Conservation (phyloP, 2,797 vertebrate species). For the Pelochelys cantorii region DNA sequence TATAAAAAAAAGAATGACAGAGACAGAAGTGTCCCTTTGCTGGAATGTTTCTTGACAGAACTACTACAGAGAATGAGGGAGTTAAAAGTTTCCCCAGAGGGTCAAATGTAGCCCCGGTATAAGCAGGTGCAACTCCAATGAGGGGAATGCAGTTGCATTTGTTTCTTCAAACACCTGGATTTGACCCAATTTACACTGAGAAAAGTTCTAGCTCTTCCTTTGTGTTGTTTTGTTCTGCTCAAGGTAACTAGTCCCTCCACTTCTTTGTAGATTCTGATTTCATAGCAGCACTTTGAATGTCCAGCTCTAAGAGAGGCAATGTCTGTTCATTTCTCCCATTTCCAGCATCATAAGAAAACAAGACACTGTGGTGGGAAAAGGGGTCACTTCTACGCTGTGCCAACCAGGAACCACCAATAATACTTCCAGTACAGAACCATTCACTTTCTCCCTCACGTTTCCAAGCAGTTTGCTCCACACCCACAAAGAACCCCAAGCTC, state of each 20-base stretch:
- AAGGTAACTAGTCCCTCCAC: background rate
- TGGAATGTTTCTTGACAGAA: conserved; percentile 26
- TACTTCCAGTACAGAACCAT: conserved; percentile 53
- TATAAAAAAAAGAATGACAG: conserved; percentile 17
- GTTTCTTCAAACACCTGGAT: conserved; percentile 9
- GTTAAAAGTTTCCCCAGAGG: background rate
- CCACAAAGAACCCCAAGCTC: conserved; percentile 47
- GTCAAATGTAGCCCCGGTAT: background rate
- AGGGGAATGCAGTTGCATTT: conserved; percentile 24
- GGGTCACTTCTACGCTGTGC: background rate
- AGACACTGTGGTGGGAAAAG: background rate
- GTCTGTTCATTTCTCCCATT: background rate
- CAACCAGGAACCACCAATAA: conserved; percentile 41
- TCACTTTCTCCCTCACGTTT: conserved; percentile 52
- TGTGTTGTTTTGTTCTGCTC: conserved; percentile 8
- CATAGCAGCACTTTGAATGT: conserved; percentile 25
- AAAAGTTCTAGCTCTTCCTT: background rate
- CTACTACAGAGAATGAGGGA: background rate
- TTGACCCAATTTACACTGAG: background rate
- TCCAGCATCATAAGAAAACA: background rate
- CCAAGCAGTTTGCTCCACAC: conserved; percentile 43
- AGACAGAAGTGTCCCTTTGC: background rate
- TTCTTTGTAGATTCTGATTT: conserved; percentile 12
- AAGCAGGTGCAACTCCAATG: conserved; percentile 1
- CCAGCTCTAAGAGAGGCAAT: background rate